Evolutionary conservation across 2,888 invertebrate genomes (phyloP), one percentile per base, ranked within the genome.

Genomic region (Allygus modestus): DNA sequence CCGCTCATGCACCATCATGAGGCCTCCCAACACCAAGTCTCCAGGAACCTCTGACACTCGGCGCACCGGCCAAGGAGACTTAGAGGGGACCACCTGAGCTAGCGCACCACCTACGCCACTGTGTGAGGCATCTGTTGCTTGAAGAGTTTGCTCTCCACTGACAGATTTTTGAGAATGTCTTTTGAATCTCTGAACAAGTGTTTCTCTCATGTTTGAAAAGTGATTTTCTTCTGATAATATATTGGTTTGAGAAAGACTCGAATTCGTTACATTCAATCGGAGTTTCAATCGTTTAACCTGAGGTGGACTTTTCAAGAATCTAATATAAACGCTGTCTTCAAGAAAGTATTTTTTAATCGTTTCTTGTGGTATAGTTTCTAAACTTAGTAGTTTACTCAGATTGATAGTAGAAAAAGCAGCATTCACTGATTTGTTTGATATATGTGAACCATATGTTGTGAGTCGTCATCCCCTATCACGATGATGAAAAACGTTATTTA

Each of bases 1-100:
- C 31, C 98, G 92, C 89, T 97, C 97, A 89, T 98, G 98, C 0
- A 98, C 95, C 97, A 98, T 98, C 97, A 98, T 98, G 69, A 98
- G 91, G 0, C 97, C 98, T 5, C 98, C 98, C 0, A 98, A 92
- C 12, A 97, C 93, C 71, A 98, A 92, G 89, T 98, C 96, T 0
- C 98, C 98, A 89, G 97, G 96, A 71, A 98, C 94, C 11, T 96
- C 94, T 0, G 97, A 96, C 88, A 97, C 96, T 88, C 95, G 93
- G 89, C 97, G 97, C 2, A 96, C 94, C 0, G 97, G 97, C 97
- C 97, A 97, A 88, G 88, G 43, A 0, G 77, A 9, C 31, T 20
- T 37, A 5, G 41, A 20, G 11, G 73, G 31, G 9, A 31, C 69
- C n/a, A 17, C 28, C 26, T 1, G 7, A 31, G 58, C 54, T 11